phyloP scores from a whole-genome alignment of 2,888 invertebrate species.

The Scaptomyza polygonia region DNA sequence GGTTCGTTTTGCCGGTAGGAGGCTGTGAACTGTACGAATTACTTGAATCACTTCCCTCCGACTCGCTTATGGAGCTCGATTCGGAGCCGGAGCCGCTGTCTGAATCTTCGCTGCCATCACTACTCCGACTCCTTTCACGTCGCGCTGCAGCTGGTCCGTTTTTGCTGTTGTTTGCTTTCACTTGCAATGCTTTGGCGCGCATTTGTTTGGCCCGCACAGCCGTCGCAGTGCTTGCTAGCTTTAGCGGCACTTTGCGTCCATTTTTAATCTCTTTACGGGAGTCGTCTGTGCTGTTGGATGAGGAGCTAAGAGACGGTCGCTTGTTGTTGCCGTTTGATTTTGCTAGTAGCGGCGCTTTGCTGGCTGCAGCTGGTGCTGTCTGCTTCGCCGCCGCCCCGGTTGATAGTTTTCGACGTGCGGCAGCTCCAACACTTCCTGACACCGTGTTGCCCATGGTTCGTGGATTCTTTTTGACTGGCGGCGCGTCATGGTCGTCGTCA shows the following conservation, averaged over 20 bases:
- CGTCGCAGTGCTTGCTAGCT: slow-evolving; percentile 68
- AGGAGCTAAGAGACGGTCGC: slow-evolving; percentile 67
- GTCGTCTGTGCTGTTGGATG: slow-evolving; percentile 71
- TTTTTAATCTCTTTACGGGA: slow-evolving; percentile 65
- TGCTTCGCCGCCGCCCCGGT: slow-evolving; percentile 26
- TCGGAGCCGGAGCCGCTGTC: slow-evolving; percentile 70
- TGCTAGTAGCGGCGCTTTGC: slow-evolving; percentile 28
- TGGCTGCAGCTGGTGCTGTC: slow-evolving; percentile 7
- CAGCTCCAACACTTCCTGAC: slow-evolving; percentile 30
- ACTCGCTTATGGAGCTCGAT: slow-evolving; percentile 68
- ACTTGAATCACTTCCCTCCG: slow-evolving; percentile 71
- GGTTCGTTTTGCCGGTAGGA: slow-evolving; percentile 41
- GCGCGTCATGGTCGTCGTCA: slow-evolving; percentile 62
- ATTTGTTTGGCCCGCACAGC: slow-evolving; percentile 71
- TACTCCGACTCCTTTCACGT: slow-evolving; percentile 66
- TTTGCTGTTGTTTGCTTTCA: slow-evolving; percentile 46
- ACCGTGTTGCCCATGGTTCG: slow-evolving; percentile 42
- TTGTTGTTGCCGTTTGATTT: slow-evolving; percentile 65
- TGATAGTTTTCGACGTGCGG: slow-evolving; percentile 51
- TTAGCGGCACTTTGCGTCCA: slow-evolving; percentile 71
- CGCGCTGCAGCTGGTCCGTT: slow-evolving; percentile 42
- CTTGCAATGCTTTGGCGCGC: slow-evolving; percentile 62
- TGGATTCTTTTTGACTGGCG: slow-evolving; percentile 61
- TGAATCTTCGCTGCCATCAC: slow-evolving; percentile 78
- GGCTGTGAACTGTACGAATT: slow-evolving; percentile 63